Evolutionary conservation across 64 coral and sea anemone species (phyloP), one percentile per base, ranked within the genome.

Genomic region (Dendrophyllia cribrosa): DNA sequence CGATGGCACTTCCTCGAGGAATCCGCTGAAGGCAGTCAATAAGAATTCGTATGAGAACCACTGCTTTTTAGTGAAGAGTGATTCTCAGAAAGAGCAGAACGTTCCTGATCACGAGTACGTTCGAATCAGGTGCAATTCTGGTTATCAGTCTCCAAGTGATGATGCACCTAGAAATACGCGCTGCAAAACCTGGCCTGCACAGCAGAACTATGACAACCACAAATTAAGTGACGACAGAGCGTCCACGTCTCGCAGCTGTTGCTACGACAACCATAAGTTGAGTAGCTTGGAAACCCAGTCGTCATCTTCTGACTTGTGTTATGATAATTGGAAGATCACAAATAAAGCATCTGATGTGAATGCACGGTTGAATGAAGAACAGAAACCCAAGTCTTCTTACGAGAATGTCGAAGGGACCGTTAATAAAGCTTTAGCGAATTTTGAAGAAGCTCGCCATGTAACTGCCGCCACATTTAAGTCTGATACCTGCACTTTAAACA

Each of bases 191-290:
- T 59, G 77, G 77, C 77, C 52, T 23, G 13, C 77, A 34, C 77
- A 79, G 15, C 77, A 61, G n/a, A 60, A 15, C 21, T 79, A 79
- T 50, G 80, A 50, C 44, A 83, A 83, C 43, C 58, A 64, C 62
- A 68, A 84, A 67, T 51, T 65, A 19, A 65, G 23, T 3, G 52
- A 43, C 13, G 77, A 48, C n/a, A 2, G 16, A 23, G 44, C 19
- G 3, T 13, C 80, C 2, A 4, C 1, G 11, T 24, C 80, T 9
- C 17, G 45, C 5, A 51, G 45, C 19, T 1, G 45, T 51, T 84
- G 2, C 62, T 84, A 84, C 67, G 80, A 84, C 60, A 84, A 84
- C 45, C 80, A 84, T 12, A 84, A 84, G 17, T n/a, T 84, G 44
- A 48, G 12, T 19, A 16, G 45, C 10, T 10, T 20, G 9, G 19